These are phyloP conservation scores for Mythimna impura DNA, from an alignment of 2,888 invertebrate species.

Conservation along the genomic window DNA sequence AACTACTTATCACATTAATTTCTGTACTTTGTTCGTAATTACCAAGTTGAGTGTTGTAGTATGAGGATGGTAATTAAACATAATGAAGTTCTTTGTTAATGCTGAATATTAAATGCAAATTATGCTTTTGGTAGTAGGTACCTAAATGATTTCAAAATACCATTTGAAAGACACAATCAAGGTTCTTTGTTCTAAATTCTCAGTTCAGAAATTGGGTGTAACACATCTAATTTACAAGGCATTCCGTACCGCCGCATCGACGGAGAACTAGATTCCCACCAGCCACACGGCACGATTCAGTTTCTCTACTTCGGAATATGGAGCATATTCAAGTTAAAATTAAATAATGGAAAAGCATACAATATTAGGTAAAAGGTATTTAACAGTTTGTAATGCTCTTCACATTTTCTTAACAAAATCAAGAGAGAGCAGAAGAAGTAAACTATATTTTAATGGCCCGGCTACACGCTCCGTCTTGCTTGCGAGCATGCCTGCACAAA, in stretches of 20 bases:
- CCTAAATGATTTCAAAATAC: slow-evolving; percentile 2
- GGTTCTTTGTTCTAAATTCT: neutral
- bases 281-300: neutral
- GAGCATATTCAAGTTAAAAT: neutral
- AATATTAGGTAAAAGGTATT: neutral
- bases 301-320: neutral
- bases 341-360: neutral
- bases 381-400: neutral
- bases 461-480: too few relatives aligned
- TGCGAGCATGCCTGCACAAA: too few relatives aligned
- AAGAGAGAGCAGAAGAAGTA: neutral
- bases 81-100: slow-evolving; percentile 13
- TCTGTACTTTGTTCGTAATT: slow-evolving; percentile 2
- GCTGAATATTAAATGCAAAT: slow-evolving; percentile 8
- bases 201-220: neutral
- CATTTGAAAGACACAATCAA: neutral
- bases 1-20: neutral
- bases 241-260: neutral
- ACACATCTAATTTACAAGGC: neutral
- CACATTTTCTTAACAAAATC: neutral
- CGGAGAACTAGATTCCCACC: neutral
- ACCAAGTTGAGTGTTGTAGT: neutral
- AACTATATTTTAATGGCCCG: too few relatives aligned
- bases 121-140: neutral
- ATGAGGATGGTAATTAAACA: neutral